Base-by-base conservation (phyloP, 2,113 vertebrate genomes). In the Indri indri region DNA sequence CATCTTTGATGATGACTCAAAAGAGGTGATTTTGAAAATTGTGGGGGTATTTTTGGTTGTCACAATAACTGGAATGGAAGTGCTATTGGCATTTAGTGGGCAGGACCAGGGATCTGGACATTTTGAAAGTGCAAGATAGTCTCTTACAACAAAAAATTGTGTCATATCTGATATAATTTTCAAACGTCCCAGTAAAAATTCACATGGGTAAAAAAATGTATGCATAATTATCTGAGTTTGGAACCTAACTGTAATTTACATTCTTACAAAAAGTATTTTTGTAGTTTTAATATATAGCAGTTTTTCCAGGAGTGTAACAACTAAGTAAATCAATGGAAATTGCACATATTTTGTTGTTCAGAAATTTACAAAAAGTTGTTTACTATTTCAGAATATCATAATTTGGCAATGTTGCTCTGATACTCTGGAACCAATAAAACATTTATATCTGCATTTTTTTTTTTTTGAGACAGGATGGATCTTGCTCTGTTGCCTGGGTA, bases 321-420 rank as follows among this genome's bases (percentile, higher is more conserved):
- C 34, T 66, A 10, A 70, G 45, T 73, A 77, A 96, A 87, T 95
- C 37, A 89, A 89, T 37, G 94, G 65, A 94, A 94, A 94, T 79
- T 18, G 27, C 22, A 18, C 9, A 86, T 7, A 52, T 92, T 92
- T 80, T 47, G 52, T 68, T 68, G 73, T 54, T 47, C 32, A 92
- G 45, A 94, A 86, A 81, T 76, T 45, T 91, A 85, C 5, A 79
- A 82, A 70, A 63, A 76, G 10, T 82, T 84, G 59, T 54, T 89
- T 70, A 81, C 42, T 66, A 77, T 50, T 88, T 89, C 52, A 74
- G 61, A 86, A 89, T 92, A 71, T 77, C 40, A 70, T 61, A 70
- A 84, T 89, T 90, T 88, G 82, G 83, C 76, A 63, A 86, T 42
- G 74, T 4, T 84, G 23, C 73, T 88, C 47, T 93, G 88, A 84